These are phyloP conservation scores for Parambassis ranga DNA, from an alignment of 2,797 vertebrate species.

Conservation along the genomic window DNA sequence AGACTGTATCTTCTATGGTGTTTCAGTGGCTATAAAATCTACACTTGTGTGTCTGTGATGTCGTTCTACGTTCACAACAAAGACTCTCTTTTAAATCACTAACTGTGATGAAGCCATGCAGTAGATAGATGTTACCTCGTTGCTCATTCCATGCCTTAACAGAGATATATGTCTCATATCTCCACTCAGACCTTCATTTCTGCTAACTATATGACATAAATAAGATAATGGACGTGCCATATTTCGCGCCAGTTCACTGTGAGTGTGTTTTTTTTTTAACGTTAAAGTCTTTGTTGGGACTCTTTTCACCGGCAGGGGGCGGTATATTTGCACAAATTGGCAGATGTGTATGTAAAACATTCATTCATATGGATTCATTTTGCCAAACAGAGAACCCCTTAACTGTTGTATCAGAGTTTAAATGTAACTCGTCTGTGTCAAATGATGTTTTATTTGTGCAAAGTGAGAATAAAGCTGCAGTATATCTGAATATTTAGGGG, in stretches of 20 bases:
- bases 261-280: slow-evolving; percentile 25
- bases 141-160: slow-evolving; percentile 61
- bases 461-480: slow-evolving; percentile 25
- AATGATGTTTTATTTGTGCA: slow-evolving; percentile 44
- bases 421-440: slow-evolving; percentile 42
- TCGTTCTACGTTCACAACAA: background rate
- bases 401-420: slow-evolving; percentile 29
- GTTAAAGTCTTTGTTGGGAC: background rate
- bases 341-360: background rate
- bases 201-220: too few species aligned
- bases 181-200: slow-evolving; percentile 24
- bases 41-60: slow-evolving; percentile 11
- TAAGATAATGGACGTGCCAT: slow-evolving; percentile 49
- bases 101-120: slow-evolving; percentile 33
- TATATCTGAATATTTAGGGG: slow-evolving; percentile 55
- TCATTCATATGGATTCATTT: too few species aligned
- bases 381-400: background rate
- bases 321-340: background rate
- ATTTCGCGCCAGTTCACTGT: slow-evolving; percentile 57
- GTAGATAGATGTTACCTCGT: slow-evolving; percentile 41
- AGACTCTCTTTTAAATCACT: background rate
- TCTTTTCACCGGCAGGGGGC: background rate
- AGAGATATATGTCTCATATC: background rate
- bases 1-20: slow-evolving; percentile 28
- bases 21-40: too few species aligned